phyloP scores from a whole-genome alignment of 2,888 invertebrate genomes.

The Vesta saturnalis region DNA sequence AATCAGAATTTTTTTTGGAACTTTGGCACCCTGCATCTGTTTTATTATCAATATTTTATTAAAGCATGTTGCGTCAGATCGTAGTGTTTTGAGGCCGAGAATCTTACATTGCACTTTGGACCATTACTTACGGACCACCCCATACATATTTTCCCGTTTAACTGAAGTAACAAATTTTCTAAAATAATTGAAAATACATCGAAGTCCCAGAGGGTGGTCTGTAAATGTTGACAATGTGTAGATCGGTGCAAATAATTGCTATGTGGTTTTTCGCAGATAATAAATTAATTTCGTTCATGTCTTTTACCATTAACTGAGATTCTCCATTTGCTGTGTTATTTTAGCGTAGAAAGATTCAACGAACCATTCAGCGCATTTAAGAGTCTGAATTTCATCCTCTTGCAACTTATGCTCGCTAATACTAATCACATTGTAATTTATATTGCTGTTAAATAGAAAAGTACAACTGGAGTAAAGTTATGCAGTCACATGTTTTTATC shows the following conservation, averaged over 20 bases:
- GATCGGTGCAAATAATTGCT: neutral
- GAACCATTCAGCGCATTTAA: neutral
- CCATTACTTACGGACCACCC: too few species aligned
- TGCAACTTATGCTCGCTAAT: neutral
- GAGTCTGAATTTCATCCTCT: neutral
- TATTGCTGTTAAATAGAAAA: neutral
- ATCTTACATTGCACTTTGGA: too few species aligned
- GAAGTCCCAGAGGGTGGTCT: neutral
- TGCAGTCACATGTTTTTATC: too few species aligned
- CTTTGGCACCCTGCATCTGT: too few species aligned
- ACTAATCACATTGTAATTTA: neutral
- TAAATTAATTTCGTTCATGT: neutral
- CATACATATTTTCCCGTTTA: neutral
- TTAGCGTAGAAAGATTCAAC: neutral
- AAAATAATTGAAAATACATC: neutral
- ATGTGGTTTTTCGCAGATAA: neutral
- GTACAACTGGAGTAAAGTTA: too few species aligned
- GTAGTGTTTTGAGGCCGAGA: too few species aligned
- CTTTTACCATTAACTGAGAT: neutral
- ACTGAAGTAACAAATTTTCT: neutral
- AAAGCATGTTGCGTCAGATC: too few species aligned
- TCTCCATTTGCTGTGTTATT: neutral
- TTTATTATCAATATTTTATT: too few species aligned
- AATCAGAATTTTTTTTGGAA: too few species aligned
- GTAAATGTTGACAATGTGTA: neutral